phyloP scores from a whole-genome alignment of 1,140 invertebrate genomes.

The Eurosta solidaginis region DNA sequence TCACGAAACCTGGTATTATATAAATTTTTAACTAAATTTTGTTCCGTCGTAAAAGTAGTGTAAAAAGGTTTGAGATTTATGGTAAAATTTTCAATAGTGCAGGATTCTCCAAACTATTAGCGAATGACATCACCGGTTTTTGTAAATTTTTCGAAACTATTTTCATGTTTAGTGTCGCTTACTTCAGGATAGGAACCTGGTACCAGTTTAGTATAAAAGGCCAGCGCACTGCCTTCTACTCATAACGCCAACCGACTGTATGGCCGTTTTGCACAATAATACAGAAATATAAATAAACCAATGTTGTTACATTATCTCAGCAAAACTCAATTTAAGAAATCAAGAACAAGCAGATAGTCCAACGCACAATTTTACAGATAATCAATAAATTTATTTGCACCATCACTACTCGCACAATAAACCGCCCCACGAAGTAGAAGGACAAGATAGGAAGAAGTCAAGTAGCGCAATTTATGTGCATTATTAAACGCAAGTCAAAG shows the following conservation, averaged over 20 bases:
- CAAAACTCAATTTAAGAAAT: not conserved
- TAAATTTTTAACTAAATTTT: too few relatives aligned
- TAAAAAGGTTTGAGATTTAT: too few relatives aligned
- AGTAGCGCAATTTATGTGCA: slow-evolving; percentile 1
- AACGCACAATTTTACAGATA: not conserved
- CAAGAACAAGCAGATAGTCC: not conserved
- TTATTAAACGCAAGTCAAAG: not conserved
- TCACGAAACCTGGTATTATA: too few relatives aligned
- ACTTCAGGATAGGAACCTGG: too few relatives aligned
- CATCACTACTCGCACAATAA: not conserved
- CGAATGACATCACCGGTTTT: too few relatives aligned
- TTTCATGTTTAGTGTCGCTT: too few relatives aligned
- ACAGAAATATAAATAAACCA: not conserved
- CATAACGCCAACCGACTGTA: not conserved
- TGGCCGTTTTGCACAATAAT: not conserved
- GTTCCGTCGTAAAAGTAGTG: too few relatives aligned
- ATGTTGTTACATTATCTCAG: not conserved
- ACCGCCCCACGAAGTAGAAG: not conserved
- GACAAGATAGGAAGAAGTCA: not conserved
- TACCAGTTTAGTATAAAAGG: too few relatives aligned
- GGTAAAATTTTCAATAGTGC: too few relatives aligned
- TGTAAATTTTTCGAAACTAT: too few relatives aligned
- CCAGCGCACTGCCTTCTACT: too few relatives aligned
- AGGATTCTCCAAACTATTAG: too few relatives aligned
- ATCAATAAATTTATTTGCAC: not conserved